Percentiles rank a stretch among this genome's conserved stretches.
Evolutionary conservation across 1,140 invertebrate genomes (phyloP).

Genomic region (Bombus affinis): DNA sequence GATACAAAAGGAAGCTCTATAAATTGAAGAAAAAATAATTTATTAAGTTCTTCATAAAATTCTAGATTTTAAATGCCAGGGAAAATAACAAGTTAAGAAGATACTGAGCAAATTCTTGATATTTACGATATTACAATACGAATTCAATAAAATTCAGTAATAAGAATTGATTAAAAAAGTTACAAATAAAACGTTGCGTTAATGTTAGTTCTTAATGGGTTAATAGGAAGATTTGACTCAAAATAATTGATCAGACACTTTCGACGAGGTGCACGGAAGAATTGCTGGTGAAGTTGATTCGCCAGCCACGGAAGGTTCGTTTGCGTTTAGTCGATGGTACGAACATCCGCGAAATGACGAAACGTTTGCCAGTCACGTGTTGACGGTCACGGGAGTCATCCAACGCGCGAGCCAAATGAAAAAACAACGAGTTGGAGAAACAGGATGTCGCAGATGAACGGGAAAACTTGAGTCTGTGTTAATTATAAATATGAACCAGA

Average conservation of each 20-base stretch:
- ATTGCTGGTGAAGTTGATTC: neutral
- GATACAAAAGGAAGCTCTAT: neutral
- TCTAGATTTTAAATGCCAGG: no score
- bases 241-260: neutral
- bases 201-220: neutral
- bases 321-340: neutral
- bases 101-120: no score
- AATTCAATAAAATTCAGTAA: neutral
- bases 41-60: no score
- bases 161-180: neutral
- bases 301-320: neutral
- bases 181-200: neutral
- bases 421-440: constrained; percentile 63
- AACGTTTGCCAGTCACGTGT: constrained; percentile 67
- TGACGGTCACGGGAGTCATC: constrained; percentile 45
- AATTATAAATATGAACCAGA: constrained; percentile 67
- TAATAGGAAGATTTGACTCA: neutral
- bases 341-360: constrained; percentile 50
- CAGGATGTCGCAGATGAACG: constrained; percentile 70
- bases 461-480: constrained; percentile 45
- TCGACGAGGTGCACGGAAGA: neutral
- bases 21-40: neutral
- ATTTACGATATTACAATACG: no score
- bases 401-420: constrained; percentile 41
- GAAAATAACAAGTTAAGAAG: no score